Conservation (phyloP, 92 coral and sea anemone genomes). For the Chrysogorgia sp. region DNA sequence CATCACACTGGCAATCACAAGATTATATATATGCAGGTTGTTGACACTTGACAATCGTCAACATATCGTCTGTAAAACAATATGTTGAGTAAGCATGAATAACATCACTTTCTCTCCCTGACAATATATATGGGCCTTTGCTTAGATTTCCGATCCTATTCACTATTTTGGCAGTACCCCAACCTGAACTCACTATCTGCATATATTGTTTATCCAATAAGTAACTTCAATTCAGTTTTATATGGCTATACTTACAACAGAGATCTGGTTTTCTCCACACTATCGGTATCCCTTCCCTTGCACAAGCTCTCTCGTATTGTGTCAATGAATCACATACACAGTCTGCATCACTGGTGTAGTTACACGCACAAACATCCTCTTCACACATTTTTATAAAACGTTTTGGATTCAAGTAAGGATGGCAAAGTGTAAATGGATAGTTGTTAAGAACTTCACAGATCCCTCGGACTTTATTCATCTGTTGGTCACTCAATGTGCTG, state of each 20-base stretch:
- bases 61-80: no score
- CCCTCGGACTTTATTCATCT: slow-evolving; percentile 51
- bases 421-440: slow-evolving; percentile 61
- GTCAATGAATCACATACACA: slow-evolving; percentile 75
- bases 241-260: slow-evolving; percentile 74
- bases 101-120: no score
- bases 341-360: slow-evolving; percentile 69
- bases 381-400: slow-evolving; percentile 62
- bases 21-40: no score
- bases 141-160: no score
- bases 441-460: slow-evolving; percentile 63
- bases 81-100: no score
- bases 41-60: no score
- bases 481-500: slow-evolving; percentile 42
- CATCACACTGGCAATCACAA: no score
- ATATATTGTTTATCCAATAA: neutral
- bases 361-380: slow-evolving; percentile 74
- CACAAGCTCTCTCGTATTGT: slow-evolving; percentile 83
- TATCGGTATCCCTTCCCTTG: slow-evolving; percentile 62
- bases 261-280: slow-evolving; percentile 66
- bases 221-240: neutral
- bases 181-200: no score
- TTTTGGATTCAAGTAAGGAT: slow-evolving; percentile 58
- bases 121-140: no score
- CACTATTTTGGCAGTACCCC: no score